Evolutionary conservation across 2,888 invertebrate species (phyloP), one percentile per base, ranked within the genome.

Genomic region (Antheraea yamamai): DNA sequence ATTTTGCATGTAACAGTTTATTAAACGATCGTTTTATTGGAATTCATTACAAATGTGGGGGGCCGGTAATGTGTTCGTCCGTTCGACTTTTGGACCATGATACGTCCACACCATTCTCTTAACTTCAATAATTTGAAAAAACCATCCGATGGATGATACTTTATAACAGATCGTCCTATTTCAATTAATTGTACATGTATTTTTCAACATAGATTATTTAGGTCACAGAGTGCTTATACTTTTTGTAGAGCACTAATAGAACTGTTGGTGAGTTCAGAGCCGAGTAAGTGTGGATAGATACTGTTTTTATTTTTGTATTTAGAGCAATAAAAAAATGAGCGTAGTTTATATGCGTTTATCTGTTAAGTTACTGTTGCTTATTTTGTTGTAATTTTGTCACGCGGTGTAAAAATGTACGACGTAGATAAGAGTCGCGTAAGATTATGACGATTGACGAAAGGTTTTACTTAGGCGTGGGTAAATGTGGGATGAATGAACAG

Each of bases 41-140:
- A 66, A 30, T 66, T 66, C 64, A 66, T 66, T 66, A 30, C 64
- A 66, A 66, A 66, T 66, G 64, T 66, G 64, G 64, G 64, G 26
- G 64, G 0, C 12, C 64, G 26, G 64, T 30, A 66, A 66, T 30
- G 16, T 30, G 64, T 66, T 66, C 64, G 64, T 66, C 26, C 64
- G 64, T 66, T 66, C 26, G 26, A 66, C 64, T 66, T 66, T 30
- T 66, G 64, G 14, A 66, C 64, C 30, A 26, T 18, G 8, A 16
- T 66, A 14, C 26, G 30, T 66, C 14, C 6, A 64, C 20, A 66
- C 30, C 16, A 30, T 66, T 30, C 26, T 66, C 30, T 30, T 26
- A 16, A 66, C 61, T 61, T 7, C 23, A n/a, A 23, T 30, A 66
- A 66, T 30, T 30, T 66, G 1, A 39, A 39, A 64, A 30, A 66